phyloP scores from a whole-genome alignment of 2,888 invertebrate genomes.

The Punctoribates punctum region DNA sequence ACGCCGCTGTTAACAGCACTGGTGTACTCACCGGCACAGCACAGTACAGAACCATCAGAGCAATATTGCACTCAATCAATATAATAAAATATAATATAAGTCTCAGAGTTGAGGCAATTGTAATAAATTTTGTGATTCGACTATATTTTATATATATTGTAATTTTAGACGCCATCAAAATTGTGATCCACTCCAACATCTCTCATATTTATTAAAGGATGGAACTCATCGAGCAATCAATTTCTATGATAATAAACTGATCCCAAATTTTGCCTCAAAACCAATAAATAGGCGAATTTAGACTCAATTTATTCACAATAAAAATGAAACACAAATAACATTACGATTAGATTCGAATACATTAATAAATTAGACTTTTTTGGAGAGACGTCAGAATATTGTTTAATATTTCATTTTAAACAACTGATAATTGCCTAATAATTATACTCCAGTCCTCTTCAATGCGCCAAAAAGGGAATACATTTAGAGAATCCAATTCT shows the following conservation, averaged over 20 bases:
- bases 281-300: constrained; percentile 27
- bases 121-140: constrained; percentile 22
- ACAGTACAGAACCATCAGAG: not conserved
- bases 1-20: not conserved
- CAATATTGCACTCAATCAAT: constrained; percentile 24
- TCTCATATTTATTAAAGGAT: constrained; percentile 4
- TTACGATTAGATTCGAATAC: too few relatives aligned
- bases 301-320: constrained; percentile 17
- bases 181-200: constrained; percentile 6
- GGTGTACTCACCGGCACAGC: not conserved
- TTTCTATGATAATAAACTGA: constrained; percentile 28
- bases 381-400: too few relatives aligned
- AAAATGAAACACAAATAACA: too few relatives aligned
- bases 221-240: constrained; percentile 20
- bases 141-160: constrained; percentile 27
- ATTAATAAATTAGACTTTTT: too few relatives aligned
- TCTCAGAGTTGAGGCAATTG: constrained; percentile 23
- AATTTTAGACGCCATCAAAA: constrained; percentile 31
- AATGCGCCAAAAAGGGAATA: too few relatives aligned
- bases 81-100: constrained; percentile 12
- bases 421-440: too few relatives aligned
- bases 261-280: constrained; percentile 12
- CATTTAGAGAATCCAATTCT: too few relatives aligned
- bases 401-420: too few relatives aligned
- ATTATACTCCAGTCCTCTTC: too few relatives aligned